Conservation (phyloP, 2,888 invertebrate genomes). For the Phalera bucephala region DNA sequence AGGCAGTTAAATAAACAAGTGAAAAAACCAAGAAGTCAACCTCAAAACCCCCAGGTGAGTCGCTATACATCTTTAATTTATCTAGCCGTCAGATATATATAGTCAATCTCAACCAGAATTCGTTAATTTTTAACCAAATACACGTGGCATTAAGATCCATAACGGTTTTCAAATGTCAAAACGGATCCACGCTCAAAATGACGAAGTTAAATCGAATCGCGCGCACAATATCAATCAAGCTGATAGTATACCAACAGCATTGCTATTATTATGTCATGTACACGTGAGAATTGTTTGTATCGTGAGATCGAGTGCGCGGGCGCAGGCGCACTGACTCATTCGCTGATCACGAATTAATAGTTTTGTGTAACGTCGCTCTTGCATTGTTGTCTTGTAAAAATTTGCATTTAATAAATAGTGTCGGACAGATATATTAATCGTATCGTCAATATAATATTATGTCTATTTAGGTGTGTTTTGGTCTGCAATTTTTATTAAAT, state of each 20-base stretch:
- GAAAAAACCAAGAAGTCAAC: too few species aligned
- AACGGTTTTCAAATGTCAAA: constrained; percentile 1
- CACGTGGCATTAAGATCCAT: not conserved
- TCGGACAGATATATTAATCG: not conserved
- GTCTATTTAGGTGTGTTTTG: too few species aligned
- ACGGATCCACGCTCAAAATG: constrained; percentile 11
- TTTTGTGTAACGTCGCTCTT: constrained; percentile 9
- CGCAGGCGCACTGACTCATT: constrained; percentile 29
- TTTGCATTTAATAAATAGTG: constrained; percentile 4
- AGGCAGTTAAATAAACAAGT: too few species aligned
- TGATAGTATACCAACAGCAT: constrained; percentile 27
- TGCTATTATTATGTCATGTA: constrained; percentile 37
- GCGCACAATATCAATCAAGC: constrained; percentile 33
- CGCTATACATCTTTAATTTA: too few species aligned
- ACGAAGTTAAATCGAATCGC: constrained; percentile 14
- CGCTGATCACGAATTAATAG: constrained; percentile 32
- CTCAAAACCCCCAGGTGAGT: too few species aligned
- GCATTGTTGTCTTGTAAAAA: constrained; percentile 6
- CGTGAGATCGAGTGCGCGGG: constrained; percentile 27
- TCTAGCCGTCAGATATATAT: too few species aligned
- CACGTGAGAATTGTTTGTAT: constrained; percentile 22
- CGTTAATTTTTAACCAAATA: too few species aligned
- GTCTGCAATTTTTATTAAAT: too few species aligned
- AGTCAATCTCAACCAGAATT: too few species aligned
- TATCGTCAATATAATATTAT: too few species aligned